Conservation (phyloP, 2,113 vertebrate species). For the Panthera leo region DNA sequence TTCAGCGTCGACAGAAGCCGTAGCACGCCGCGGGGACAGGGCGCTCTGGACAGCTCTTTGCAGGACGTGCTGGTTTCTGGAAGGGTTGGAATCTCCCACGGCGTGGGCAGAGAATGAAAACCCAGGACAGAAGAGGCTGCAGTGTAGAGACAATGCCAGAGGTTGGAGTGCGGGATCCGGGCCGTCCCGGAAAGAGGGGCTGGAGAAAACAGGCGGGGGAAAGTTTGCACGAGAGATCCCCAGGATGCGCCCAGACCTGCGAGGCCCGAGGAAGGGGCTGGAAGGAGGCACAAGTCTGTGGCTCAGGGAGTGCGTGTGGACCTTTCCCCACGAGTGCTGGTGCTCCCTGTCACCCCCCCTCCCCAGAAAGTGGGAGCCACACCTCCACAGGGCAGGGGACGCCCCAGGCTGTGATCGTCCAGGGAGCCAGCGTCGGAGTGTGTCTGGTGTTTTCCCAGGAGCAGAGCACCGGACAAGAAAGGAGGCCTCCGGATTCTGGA, state of each 20-base stretch:
- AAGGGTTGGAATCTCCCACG: fast-evolving
- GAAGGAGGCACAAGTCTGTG: fast-evolving
- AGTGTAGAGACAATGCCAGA: too few relatives aligned
- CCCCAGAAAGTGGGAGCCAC: neutral
- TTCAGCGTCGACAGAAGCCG: too few relatives aligned
- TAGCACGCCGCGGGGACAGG: neutral
- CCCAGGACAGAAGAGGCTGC: fast-evolving
- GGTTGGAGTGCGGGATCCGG: neutral
- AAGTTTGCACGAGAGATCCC: fast-evolving
- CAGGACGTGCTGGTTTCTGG: fast-evolving
- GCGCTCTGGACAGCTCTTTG: too few relatives aligned
- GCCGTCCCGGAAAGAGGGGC: neutral
- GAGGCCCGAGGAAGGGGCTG: fast-evolving
- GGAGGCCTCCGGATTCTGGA: neutral
- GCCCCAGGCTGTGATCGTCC: neutral
- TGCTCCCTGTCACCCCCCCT: neutral
- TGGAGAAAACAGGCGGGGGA: neutral
- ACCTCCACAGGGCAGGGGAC: neutral
- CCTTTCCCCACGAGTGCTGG: fast-evolving
- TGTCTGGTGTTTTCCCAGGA: fast-evolving
- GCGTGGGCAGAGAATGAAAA: too few relatives aligned
- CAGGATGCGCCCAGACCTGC: fast-evolving
- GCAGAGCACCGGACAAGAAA: neutral
- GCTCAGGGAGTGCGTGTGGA: fast-evolving
- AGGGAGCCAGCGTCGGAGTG: fast-evolving